These are phyloP conservation scores for Sebastes variabilis DNA, from an alignment of 2,797 vertebrate genomes.

Conservation along the genomic window DNA sequence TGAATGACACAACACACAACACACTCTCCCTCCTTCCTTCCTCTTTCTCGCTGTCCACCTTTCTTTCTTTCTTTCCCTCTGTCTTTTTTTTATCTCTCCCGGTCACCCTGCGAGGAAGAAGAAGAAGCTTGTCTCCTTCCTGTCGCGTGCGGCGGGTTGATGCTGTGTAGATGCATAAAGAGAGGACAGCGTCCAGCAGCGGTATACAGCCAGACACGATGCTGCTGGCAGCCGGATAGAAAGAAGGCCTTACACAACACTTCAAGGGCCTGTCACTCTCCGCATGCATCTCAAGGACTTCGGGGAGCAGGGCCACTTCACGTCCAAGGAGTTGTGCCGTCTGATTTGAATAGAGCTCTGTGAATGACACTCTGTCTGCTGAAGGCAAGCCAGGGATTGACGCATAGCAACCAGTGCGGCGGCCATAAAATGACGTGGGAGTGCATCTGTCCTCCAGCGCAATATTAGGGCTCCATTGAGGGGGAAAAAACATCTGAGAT, in stretches of 20 bases:
- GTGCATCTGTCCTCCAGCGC: background rate
- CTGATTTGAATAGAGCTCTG: slow-evolving; percentile 33
- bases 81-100: slow-evolving; percentile 23
- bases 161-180: slow-evolving; percentile 36
- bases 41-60: slow-evolving; percentile 19
- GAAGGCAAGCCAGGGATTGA: slow-evolving; percentile 11
- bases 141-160: slow-evolving; percentile 17
- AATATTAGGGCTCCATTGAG: too few relatives aligned
- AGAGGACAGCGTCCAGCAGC: slow-evolving; percentile 48
- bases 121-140: slow-evolving; percentile 55
- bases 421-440: background rate
- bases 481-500: too few relatives aligned
- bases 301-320: slow-evolving; percentile 37
- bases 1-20: slow-evolving; percentile 57
- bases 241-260: slow-evolving; percentile 25
- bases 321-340: slow-evolving; percentile 33
- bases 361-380: slow-evolving; percentile 32
- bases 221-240: slow-evolving; percentile 40
- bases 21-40: slow-evolving; percentile 3
- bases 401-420: background rate
- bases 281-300: slow-evolving; percentile 33
- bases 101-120: slow-evolving; percentile 36
- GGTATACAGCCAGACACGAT: slow-evolving; percentile 18
- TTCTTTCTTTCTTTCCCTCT: slow-evolving; percentile 18
- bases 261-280: slow-evolving; percentile 56